A percentile compares a stretch with the other conserved stretches of the same genome.
Evolutionary conservation across 2,113 vertebrate genomes (phyloP).

Genomic region (Pseudorectes ferrugineus): DNA sequence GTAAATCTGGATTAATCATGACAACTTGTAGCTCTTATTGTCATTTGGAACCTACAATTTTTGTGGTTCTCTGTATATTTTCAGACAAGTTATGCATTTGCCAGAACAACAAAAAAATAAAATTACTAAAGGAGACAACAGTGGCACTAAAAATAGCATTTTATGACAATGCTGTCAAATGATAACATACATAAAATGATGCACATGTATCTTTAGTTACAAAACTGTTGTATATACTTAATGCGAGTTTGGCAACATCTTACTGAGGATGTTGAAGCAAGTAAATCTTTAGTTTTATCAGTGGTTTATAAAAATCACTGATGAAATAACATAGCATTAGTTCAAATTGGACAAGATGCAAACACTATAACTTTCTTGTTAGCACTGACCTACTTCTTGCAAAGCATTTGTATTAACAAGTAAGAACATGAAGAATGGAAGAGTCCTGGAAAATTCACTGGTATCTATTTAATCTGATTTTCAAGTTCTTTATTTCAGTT

Average conservation of each 20-base stretch:
- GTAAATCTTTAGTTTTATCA: background rate
- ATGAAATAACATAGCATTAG: background rate
- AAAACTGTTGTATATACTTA: background rate
- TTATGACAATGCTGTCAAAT: background rate
- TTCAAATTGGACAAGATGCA: background rate
- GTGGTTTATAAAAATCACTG: background rate
- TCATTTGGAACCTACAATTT: slow-evolving; percentile 41
- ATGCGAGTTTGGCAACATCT: background rate
- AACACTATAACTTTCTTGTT: background rate
- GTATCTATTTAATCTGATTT: slow-evolving; percentile 19
- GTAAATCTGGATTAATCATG: slow-evolving; percentile 32
- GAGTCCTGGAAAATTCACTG: background rate
- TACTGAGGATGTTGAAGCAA: background rate
- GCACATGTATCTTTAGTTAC: background rate
- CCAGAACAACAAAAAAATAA: slow-evolving; percentile 41
- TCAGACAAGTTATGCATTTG: slow-evolving; percentile 28
- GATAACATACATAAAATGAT: background rate
- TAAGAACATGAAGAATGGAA: background rate
- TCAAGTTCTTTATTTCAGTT: background rate
- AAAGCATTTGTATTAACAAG: background rate
- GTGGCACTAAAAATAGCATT: slow-evolving; percentile 12
- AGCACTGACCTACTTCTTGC: background rate
- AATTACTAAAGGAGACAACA: slow-evolving; percentile 18
- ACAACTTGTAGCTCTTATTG: slow-evolving; percentile 23
- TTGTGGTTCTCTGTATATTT: slow-evolving; percentile 61